phyloP scores from a whole-genome alignment of 2,113 vertebrate genomes.

The Pyrgilauda ruficollis region DNA sequence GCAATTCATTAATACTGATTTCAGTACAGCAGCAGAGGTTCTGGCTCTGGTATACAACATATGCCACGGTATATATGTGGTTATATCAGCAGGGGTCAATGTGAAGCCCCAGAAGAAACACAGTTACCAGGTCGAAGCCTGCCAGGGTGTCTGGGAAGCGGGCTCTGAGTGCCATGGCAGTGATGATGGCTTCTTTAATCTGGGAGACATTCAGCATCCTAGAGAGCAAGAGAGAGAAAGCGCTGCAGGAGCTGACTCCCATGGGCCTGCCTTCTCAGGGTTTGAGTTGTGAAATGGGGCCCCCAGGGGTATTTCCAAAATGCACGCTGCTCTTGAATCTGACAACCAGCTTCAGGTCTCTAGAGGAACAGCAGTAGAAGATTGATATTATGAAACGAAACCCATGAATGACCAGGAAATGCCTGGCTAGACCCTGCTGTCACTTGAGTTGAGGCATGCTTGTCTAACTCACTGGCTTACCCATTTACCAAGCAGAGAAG shows the following conservation, averaged over 20 bases:
- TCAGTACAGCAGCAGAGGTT: neutral
- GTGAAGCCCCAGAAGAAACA: neutral
- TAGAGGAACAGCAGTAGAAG: neutral
- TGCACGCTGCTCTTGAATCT: neutral
- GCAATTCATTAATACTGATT: neutral
- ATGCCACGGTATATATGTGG: neutral
- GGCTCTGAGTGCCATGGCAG: conserved; percentile 76
- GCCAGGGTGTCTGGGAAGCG: conserved; percentile 83
- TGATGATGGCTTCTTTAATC: conserved; percentile 67
- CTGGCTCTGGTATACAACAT: neutral
- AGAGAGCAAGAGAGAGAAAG: conserved; percentile 40
- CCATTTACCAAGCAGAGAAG: neutral
- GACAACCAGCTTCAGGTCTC: conserved; percentile 20
- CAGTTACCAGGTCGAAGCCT: conserved; percentile 88
- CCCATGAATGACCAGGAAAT: conserved; percentile 44
- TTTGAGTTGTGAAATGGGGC: neutral
- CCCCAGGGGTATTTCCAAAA: neutral
- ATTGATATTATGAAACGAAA: conserved; percentile 14
- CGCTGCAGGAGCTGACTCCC: neutral
- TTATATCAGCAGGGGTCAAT: neutral
- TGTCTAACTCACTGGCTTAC: neutral
- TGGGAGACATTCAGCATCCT: conserved; percentile 73
- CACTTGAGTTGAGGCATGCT: neutral
- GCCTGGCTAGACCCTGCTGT: conserved; percentile 36
- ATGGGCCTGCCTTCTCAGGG: neutral